Percentiles rank a stretch among this genome's conserved stretches.
Conservation (phyloP, 2,888 invertebrate species). For the Thymelicus sylvestris region DNA sequence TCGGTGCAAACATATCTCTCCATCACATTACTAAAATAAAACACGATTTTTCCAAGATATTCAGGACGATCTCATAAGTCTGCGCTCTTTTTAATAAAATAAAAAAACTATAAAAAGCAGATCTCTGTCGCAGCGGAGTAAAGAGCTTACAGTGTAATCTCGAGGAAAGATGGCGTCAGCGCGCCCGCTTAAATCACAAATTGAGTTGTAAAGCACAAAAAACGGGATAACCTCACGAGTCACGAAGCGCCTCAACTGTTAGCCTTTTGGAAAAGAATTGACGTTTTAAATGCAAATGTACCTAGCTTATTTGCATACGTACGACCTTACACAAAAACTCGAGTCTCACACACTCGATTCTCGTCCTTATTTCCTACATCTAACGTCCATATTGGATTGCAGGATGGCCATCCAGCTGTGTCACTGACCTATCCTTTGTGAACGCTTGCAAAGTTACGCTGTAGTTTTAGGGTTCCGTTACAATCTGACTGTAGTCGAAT, state of each 20-base stretch:
- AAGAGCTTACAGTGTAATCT: constrained; percentile 6
- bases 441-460: constrained; percentile 22
- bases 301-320: constrained; percentile 42
- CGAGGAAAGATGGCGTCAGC: constrained; percentile 17
- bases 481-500: too few species aligned
- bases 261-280: constrained; percentile 35
- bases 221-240: constrained; percentile 19
- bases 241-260: constrained; percentile 14
- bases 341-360: not conserved
- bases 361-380: not conserved
- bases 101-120: constrained; percentile 7
- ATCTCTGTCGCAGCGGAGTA: not conserved
- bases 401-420: constrained; percentile 6
- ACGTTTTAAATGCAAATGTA: constrained; percentile 46
- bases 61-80: not conserved
- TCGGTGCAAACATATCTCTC: too few species aligned
- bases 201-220: constrained; percentile 36
- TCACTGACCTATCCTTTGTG: constrained; percentile 36
- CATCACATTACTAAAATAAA: too few species aligned
- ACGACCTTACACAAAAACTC: constrained; percentile 31
- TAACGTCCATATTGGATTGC: not conserved
- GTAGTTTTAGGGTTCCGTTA: constrained; percentile 10
- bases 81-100: not conserved
- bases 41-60: too few species aligned
- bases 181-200: constrained; percentile 30